phyloP scores from a whole-genome alignment of 2,888 invertebrate genomes.

The Lepidochitona cinerea region DNA sequence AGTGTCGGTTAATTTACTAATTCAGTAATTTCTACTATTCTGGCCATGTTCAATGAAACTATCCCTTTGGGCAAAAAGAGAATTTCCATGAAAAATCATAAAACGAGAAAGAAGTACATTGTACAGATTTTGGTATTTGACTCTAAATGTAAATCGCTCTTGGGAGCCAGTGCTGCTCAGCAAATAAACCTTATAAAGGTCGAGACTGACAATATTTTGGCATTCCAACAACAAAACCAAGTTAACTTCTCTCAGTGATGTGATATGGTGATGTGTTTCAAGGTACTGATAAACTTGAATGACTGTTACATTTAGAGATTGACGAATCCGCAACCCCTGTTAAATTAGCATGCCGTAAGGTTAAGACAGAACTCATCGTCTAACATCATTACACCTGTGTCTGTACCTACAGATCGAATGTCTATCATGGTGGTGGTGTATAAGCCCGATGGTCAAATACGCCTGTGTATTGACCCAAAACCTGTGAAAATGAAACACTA shows the following conservation, averaged over 20 bases:
- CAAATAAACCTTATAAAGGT: slow-evolving; percentile 23
- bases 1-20: no score
- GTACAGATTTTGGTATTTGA: not conserved
- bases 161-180: slow-evolving; percentile 18
- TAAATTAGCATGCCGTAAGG: slow-evolving; percentile 19
- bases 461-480: slow-evolving; percentile 31
- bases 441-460: slow-evolving; percentile 14
- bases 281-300: slow-evolving; percentile 24
- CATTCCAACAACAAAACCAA: not conserved
- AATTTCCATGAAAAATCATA: slow-evolving; percentile 15
- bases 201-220: slow-evolving; percentile 12
- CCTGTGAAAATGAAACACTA: slow-evolving; percentile 20
- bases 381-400: slow-evolving; percentile 14
- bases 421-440: slow-evolving; percentile 26
- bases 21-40: no score
- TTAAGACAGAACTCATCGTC: slow-evolving; percentile 20
- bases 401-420: slow-evolving; percentile 30
- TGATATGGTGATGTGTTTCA: slow-evolving; percentile 18
- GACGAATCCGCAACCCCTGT: slow-evolving; percentile 20
- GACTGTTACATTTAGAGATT: slow-evolving; percentile 24
- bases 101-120: slow-evolving; percentile 6
- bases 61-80: slow-evolving; percentile 17
- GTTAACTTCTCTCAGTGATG: not conserved
- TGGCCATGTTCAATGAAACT: slow-evolving; percentile 27
- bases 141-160: slow-evolving; percentile 7